Conservation (phyloP, 2,888 invertebrate genomes). For the Caenorhabditis sp. region DNA sequence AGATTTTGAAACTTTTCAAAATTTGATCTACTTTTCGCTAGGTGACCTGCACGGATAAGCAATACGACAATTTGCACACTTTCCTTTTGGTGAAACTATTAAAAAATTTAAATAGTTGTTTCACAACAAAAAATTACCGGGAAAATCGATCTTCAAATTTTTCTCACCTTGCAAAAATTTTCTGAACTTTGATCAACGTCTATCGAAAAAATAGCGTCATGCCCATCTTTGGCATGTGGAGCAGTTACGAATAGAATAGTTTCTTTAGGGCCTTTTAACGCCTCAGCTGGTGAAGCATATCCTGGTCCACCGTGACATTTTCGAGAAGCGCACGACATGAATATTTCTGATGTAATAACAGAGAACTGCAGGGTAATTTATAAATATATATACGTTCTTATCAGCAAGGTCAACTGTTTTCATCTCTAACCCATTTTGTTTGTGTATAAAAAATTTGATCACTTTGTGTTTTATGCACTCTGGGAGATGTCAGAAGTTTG, state of each 20-base stretch:
- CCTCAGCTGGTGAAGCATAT: constrained; percentile 77
- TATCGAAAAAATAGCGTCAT: constrained; percentile 88
- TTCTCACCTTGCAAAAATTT: constrained; percentile 71
- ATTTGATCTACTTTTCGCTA: no score
- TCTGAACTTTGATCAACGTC: constrained; percentile 87
- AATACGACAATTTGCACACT: no score
- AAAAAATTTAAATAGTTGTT: no score
- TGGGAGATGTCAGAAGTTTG: no score
- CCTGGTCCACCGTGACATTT: constrained; percentile 72
- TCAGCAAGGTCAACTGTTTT: neutral
- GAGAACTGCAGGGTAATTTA: neutral
- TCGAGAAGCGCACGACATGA: neutral
- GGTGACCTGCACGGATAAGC: no score
- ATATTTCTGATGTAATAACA: neutral
- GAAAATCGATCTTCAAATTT: neutral
- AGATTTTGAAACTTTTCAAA: no score
- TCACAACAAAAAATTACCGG: neutral
- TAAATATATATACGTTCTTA: neutral
- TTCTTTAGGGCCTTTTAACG: constrained; percentile 85
- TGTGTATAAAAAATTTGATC: no score
- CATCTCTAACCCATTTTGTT: no score
- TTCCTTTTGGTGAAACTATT: no score
- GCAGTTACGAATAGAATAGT: constrained; percentile 84
- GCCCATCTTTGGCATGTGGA: constrained; percentile 73
- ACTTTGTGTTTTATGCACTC: no score